Conservation (phyloP, 2,113 vertebrate species). For the Corythaixoides concolor region DNA sequence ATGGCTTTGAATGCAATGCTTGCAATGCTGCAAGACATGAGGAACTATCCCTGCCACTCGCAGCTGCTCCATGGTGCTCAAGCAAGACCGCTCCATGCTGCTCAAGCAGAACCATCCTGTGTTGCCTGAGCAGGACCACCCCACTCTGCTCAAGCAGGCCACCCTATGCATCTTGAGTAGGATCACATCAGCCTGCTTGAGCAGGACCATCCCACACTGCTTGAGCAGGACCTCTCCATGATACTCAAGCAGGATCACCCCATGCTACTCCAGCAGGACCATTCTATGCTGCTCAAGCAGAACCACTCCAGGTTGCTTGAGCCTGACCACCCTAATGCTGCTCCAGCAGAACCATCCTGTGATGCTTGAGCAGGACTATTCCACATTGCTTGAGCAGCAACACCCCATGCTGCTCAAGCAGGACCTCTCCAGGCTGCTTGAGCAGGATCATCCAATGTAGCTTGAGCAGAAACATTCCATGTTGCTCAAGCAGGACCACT, state of each 20-base stretch:
- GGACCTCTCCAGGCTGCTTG: not conserved
- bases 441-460: not conserved
- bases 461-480: not conserved
- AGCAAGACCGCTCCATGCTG: not conserved
- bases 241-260: not conserved
- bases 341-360: not conserved
- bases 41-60: not conserved
- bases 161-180: not conserved
- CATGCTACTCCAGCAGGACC: not conserved
- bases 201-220: not conserved
- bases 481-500: not conserved
- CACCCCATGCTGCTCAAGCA: not conserved
- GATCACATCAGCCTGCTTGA: not conserved
- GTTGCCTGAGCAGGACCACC: not conserved
- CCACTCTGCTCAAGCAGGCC: not conserved
- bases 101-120: not conserved
- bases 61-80: constrained; percentile 2
- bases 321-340: too few species aligned
- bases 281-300: not conserved
- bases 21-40: not conserved
- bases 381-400: not conserved
- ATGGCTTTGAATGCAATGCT: not conserved
- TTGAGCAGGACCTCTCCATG: not conserved
- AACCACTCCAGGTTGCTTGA: not conserved
- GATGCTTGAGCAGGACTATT: not conserved